These are phyloP conservation scores for Poeciliopsis turneri DNA, from an alignment of 2,797 vertebrate species.

Conservation along the genomic window DNA sequence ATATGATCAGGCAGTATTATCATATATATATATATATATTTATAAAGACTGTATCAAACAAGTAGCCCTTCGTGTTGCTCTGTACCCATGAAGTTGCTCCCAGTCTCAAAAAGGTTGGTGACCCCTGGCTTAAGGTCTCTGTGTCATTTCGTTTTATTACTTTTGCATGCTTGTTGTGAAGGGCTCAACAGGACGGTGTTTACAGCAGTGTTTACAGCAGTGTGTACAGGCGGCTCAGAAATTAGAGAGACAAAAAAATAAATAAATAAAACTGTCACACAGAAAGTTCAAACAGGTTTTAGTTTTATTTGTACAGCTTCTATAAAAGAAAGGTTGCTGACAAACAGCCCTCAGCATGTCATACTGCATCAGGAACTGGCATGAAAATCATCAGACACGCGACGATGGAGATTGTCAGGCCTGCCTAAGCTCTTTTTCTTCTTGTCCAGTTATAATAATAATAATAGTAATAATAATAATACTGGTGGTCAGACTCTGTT, in stretches of 20 bases:
- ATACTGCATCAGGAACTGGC: constrained; percentile 79
- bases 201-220: too few relatives aligned
- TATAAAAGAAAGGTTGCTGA: constrained; percentile 76
- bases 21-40: too few relatives aligned
- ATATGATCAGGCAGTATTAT: too few relatives aligned
- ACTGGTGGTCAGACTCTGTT: constrained; percentile 50
- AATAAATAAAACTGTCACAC: background rate
- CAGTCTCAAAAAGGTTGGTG: too few relatives aligned
- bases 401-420: constrained; percentile 72
- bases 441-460: constrained; percentile 37
- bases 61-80: too few relatives aligned
- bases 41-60: too few relatives aligned
- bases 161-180: too few relatives aligned
- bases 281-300: constrained; percentile 61
- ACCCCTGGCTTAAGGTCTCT: too few relatives aligned
- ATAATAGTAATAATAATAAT: constrained; percentile 24
- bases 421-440: constrained; percentile 58
- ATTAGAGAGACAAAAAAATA: background rate
- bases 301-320: constrained; percentile 73
- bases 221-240: too few relatives aligned
- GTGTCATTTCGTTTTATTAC: too few relatives aligned
- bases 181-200: too few relatives aligned
- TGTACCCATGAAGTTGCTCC: too few relatives aligned
- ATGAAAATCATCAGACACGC: constrained; percentile 58
- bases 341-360: constrained; percentile 66